Evolutionary conservation across 2,888 invertebrate species (phyloP), one percentile per base, ranked within the genome.

Genomic region (Cheilosia scutellata): DNA sequence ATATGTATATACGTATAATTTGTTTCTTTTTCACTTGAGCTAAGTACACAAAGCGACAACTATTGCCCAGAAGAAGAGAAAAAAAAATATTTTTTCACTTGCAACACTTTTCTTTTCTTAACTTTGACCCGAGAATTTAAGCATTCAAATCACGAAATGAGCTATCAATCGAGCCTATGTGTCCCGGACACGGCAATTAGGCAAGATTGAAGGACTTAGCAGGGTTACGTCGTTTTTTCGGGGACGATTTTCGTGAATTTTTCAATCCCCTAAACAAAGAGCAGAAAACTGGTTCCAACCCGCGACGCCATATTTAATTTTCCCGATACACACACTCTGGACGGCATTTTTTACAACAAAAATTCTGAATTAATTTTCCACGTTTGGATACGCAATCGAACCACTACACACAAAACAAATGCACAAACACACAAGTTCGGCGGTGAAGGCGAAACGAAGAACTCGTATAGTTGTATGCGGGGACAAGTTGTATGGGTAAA

Each of bases 271-370:
- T 96, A 95, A 96, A 95, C 95, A 95, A 89, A 87, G 95, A 95
- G 95, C 95, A 88, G 74, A 87, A 89, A 88, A 89, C 89, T 88
- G 87, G 88, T 89, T 88, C 94, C 94, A 94, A 95, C 95, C 95
- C 95, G 94, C 95, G 95, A 96, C 95, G 96, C 96, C 96, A 96
- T 96, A 95, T 96, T 96, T 95, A 95, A 94, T 94, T 94, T 88
- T 87, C 79, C 82, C 79, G 66, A 87, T 84, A 84, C 83, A 87
- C 87, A 87, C 84, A 87, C 87, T 72, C 31, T 79, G 75, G 78
- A 83, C 82, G 77, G 77, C 78, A 83, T 82, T 83, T 83, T 82
- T 86, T 68, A 70, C 63, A 79, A 75, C 60, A 75, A 86, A 72
- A 87, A 74, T 68, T 78, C 77, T 82, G 76, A 87, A 87, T 87